Base-by-base conservation (phyloP, 2,888 invertebrate species). In the Lasioglossum vierecki region DNA sequence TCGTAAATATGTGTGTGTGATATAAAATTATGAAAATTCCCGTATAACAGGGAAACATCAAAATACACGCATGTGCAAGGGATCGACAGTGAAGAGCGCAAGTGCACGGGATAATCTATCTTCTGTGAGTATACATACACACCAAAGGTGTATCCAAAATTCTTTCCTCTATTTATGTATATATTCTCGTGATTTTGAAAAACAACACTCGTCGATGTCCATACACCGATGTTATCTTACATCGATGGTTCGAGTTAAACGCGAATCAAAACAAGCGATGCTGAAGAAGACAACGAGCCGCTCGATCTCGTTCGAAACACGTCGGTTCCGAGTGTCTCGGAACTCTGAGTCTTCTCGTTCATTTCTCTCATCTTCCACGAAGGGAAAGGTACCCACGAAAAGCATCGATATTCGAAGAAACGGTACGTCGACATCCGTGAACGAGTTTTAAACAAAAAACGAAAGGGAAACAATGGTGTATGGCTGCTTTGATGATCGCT, bases 181-280 rank as follows among this genome's bases (percentile, higher is more conserved):
- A 73, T 76, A 79, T 73, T 84, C 44, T 81, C 81, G 73, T 46
- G 46, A 66, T 81, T 86, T 79, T 78, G 30, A 73, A 76, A 80
- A 71, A 60, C 84, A 30, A 44, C 71, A 41, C 73, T 74, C 57
- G 77, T 72, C 66, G 79, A 77, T 85, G 79, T 79, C 57, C 46
- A 73, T 76, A 76, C 41, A 73, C 80, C 73, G 76, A 85, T 80
- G 77, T 78, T 68, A 63, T 74, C 44, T 11, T 46, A 68, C 68
- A 81, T 86, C 49, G 49, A 86, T 82, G 85, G 60, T 72, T 26
- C 82, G 46, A 76, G 77, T 79, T 72, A n/a, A 75, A 82, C 46
- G 78, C 26, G 75, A 76, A 87, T 60, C 71, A 77, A 88, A 85
- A 84, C 87, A 88, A 90, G 90, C 88, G 81, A 89, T 90, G 89